phyloP scores from a whole-genome alignment of 2,888 invertebrate genomes.

The Pardosa pseudoannulata region DNA sequence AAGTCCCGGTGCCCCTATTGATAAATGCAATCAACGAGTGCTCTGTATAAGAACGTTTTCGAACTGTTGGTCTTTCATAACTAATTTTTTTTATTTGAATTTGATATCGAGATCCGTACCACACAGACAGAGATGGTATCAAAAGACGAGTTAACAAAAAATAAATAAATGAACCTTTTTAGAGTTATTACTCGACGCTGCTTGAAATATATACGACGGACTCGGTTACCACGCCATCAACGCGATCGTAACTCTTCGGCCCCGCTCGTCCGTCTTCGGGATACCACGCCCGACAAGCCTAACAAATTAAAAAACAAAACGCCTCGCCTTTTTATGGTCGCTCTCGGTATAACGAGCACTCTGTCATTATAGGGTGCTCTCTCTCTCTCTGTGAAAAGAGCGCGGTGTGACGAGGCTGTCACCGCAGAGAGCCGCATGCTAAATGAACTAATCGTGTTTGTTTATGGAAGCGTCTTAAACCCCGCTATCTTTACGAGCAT shows the following conservation, averaged over 20 bases:
- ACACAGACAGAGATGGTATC: too few relatives aligned
- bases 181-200: neutral
- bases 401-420: neutral
- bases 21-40: too few relatives aligned
- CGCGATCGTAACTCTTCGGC: constrained; percentile 6
- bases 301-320: constrained; percentile 8
- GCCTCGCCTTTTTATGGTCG: neutral
- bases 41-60: too few relatives aligned
- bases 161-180: neutral
- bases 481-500: constrained; percentile 50
- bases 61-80: too few relatives aligned
- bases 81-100: too few relatives aligned
- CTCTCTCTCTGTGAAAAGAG: neutral
- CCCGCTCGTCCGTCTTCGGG: neutral
- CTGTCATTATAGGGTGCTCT: constrained; percentile 13
- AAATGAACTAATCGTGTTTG: constrained; percentile 72
- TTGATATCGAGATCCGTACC: too few relatives aligned
- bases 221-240: neutral
- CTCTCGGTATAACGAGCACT: constrained; percentile 8
- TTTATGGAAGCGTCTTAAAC: constrained; percentile 55
- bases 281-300: neutral
- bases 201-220: neutral
- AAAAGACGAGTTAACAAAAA: too few relatives aligned
- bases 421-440: constrained; percentile 30
- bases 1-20: too few relatives aligned